These are phyloP conservation scores for Gymnogyps californianus DNA, from an alignment of 2,113 vertebrate genomes.

Conservation along the genomic window DNA sequence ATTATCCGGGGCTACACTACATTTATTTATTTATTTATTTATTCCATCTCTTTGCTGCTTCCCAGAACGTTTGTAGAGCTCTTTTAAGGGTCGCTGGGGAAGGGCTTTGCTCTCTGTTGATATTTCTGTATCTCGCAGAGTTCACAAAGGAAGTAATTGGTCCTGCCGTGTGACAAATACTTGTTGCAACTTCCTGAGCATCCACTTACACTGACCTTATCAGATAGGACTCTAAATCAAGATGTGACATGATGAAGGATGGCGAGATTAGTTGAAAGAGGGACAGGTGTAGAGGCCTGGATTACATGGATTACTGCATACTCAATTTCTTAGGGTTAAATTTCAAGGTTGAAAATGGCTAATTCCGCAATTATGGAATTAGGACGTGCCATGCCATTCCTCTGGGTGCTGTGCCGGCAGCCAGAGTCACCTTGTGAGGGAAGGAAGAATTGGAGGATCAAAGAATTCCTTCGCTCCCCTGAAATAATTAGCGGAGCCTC, in stretches of 20 bases:
- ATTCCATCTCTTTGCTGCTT: background rate
- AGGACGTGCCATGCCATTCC: fast-evolving
- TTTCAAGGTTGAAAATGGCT: conserved; percentile 34
- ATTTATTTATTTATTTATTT: background rate
- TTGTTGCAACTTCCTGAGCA: background rate
- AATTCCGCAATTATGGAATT: background rate
- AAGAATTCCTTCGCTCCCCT: conserved; percentile 24
- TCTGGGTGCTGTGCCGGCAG: background rate
- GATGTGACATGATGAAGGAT: conserved; percentile 52
- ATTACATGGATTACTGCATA: conserved; percentile 42
- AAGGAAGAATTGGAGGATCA: conserved; percentile 9
- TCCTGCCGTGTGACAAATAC: background rate
- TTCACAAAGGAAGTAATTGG: background rate
- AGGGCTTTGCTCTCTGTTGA: background rate
- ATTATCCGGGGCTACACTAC: background rate
- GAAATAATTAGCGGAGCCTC: conserved; percentile 30
- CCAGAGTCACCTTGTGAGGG: background rate
- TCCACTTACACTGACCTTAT: background rate
- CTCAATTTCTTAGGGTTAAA: conserved; percentile 24
- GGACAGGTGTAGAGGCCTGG: conserved; percentile 55
- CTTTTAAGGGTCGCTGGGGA: fast-evolving
- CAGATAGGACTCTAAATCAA: conserved; percentile 25
- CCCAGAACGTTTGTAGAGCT: background rate
- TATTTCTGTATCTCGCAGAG: background rate
- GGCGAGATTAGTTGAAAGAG: conserved; percentile 45